Percentiles rank a stretch among this genome's conserved stretches.
Evolutionary conservation across 2,113 vertebrate species (phyloP).

Genomic region (Eonycteris spelaea): DNA sequence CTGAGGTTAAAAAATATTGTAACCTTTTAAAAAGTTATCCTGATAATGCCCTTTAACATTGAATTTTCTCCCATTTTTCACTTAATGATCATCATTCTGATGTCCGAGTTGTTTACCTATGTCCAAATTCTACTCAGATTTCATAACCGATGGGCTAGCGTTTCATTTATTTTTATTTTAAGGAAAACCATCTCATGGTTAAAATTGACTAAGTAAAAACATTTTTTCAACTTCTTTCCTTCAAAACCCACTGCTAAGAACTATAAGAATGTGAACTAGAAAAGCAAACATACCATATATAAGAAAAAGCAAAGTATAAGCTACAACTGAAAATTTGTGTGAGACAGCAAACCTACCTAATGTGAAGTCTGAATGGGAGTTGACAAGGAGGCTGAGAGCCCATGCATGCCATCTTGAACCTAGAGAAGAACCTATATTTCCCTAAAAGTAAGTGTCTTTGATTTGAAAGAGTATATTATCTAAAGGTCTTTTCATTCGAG

Average conservation of each 20-base stretch:
- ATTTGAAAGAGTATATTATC: background rate
- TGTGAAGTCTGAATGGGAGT: background rate
- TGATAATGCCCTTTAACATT: background rate
- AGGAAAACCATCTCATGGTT: background rate
- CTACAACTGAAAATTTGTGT: background rate
- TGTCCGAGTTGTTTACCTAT: background rate
- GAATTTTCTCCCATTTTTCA: background rate
- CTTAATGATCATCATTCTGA: background rate
- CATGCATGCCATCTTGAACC: background rate
- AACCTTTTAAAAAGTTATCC: background rate
- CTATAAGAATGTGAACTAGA: background rate
- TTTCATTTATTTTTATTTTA: constrained; percentile 39
- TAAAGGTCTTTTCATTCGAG: background rate
- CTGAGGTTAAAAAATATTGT: background rate
- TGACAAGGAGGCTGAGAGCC: background rate
- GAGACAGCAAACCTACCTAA: background rate
- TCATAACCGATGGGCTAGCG: background rate
- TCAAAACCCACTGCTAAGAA: background rate
- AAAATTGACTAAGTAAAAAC: background rate
- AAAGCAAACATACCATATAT: background rate
- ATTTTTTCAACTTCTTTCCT: background rate
- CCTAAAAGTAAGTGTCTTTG: background rate
- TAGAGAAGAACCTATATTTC: background rate
- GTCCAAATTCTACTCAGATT: background rate
- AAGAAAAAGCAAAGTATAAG: background rate